Conservation (phyloP, 2,797 vertebrate species). For the Anomalospiza imberbis region DNA sequence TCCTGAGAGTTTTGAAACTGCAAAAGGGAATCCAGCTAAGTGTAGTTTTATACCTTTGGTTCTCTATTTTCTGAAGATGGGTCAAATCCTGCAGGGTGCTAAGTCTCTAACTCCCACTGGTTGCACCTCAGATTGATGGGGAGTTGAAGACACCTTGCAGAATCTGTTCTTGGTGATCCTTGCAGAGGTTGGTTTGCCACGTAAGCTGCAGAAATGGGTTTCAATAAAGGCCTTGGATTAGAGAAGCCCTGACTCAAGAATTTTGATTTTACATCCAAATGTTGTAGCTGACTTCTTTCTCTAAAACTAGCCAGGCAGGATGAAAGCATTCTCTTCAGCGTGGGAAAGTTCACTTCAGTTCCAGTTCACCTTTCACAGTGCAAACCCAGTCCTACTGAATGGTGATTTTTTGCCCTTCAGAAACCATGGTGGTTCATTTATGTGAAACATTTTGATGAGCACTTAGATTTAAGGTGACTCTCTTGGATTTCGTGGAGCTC, state of each 20-base stretch:
- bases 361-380: not conserved
- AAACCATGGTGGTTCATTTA: not conserved
- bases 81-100: not conserved
- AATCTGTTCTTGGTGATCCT: not conserved
- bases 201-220: not conserved
- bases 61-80: not conserved
- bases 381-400: not conserved
- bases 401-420: not conserved
- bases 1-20: not conserved
- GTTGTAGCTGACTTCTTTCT: not conserved
- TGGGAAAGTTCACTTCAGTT: slow-evolving; percentile 32
- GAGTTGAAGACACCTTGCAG: not conserved
- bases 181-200: not conserved
- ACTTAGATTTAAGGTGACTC: not conserved
- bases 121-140: not conserved
- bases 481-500: not conserved
- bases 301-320: not conserved
- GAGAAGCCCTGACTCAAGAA: not conserved
- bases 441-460: not conserved
- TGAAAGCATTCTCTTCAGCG: not conserved
- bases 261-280: not conserved
- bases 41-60: not conserved
- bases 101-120: not conserved
- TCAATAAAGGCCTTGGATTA: not conserved
- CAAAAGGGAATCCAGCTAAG: slow-evolving; percentile 33